phyloP scores from a whole-genome alignment of 1,140 invertebrate species.

The Geopemphigus sp. region DNA sequence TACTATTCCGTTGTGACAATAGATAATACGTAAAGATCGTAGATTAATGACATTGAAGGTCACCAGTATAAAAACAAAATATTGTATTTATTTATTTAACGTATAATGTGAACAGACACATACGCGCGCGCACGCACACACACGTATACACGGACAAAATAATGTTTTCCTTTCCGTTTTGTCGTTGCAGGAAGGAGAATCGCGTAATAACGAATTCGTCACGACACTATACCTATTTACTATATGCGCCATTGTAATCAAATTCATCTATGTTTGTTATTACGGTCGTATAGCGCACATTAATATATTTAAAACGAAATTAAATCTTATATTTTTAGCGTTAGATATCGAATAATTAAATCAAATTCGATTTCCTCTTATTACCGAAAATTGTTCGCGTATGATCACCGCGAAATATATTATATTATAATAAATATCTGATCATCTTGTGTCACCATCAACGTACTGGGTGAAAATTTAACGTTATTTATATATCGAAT shows the following conservation, averaged over 20 bases:
- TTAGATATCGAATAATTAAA: not conserved
- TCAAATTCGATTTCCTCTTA: not conserved
- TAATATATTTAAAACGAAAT: not conserved
- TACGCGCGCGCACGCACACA: not conserved
- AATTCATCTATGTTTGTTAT: conserved; percentile 6
- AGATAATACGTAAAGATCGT: not conserved
- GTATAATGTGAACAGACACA: too few species aligned
- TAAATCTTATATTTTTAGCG: not conserved
- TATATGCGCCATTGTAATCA: not conserved
- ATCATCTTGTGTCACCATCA: too few species aligned
- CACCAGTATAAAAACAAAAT: conserved; percentile 8
- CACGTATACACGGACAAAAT: not conserved
- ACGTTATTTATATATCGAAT: too few species aligned
- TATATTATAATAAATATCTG: not conserved
- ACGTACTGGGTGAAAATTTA: too few species aligned
- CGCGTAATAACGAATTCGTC: conserved; percentile 16
- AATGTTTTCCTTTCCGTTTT: conserved; percentile 5
- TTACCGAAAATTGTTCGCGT: too few species aligned
- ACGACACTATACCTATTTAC: not conserved
- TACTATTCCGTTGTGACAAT: conserved; percentile 30
- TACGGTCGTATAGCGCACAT: not conserved
- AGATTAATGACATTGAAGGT: conserved; percentile 32
- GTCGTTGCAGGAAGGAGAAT: conserved; percentile 22
- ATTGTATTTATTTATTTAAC: not conserved
- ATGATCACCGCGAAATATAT: not conserved